These are phyloP conservation scores for Azorinus chamasolen DNA, from an alignment of 2,888 invertebrate species.

Conservation along the genomic window DNA sequence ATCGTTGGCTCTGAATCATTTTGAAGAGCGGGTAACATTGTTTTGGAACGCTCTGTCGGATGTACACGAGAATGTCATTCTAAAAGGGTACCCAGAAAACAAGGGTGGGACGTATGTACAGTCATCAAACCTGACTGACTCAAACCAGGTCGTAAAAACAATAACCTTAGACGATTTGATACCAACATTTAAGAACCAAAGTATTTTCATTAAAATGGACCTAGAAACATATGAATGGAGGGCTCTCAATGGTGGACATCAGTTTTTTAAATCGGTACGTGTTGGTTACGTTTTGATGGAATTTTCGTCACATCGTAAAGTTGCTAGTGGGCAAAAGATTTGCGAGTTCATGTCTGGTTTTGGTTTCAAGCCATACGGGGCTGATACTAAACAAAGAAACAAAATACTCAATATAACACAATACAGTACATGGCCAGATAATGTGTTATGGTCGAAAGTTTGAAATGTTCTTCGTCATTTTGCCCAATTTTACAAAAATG, in stretches of 20 bases:
- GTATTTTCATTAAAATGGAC: conserved; percentile 77
- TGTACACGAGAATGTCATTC: conserved; percentile 50
- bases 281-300: conserved; percentile 75
- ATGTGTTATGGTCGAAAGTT: too few relatives aligned
- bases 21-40: conserved; percentile 60
- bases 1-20: conserved; percentile 58
- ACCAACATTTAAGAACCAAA: conserved; percentile 41
- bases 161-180: conserved; percentile 71
- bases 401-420: too few relatives aligned
- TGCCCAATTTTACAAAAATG: too few relatives aligned
- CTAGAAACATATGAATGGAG: conserved; percentile 74
- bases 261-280: conserved; percentile 71
- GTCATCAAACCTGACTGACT: conserved; percentile 2
- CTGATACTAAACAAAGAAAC: too few relatives aligned
- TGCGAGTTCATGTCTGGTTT: too few relatives aligned
- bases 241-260: conserved; percentile 61
- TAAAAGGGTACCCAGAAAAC: conserved; percentile 62
- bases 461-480: too few relatives aligned
- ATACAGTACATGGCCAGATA: too few relatives aligned
- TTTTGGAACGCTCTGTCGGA: conserved; percentile 73
- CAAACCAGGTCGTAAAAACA: conserved; percentile 41
- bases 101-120: conserved; percentile 70
- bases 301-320: too few relatives aligned
- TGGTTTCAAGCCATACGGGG: too few relatives aligned
- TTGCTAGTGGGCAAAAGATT: too few relatives aligned